Base-by-base conservation (phyloP, 2,113 vertebrate genomes). In the Pollachius pollachius region DNA sequence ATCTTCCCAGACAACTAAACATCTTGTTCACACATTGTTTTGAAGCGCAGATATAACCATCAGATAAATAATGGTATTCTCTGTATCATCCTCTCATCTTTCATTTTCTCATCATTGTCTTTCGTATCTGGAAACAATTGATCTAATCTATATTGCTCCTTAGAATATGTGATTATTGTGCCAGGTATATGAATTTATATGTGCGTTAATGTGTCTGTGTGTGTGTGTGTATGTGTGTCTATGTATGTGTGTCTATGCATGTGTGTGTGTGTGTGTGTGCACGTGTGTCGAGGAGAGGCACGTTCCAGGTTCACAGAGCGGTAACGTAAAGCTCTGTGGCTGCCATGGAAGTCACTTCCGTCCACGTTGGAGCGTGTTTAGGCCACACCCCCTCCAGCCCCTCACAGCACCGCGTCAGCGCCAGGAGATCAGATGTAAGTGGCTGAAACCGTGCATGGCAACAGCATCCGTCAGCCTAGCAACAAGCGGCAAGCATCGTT, bases 291-390 rank as follows among this genome's bases (percentile, higher is more conserved):
- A 25, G 65, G 27, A 59, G 19, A 18, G 64, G 1, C 11, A 3
- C n/a, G 59, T 17, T 41, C 3, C 15, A 7, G 6, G 16, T 25
- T 15, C 25, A n/a, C 11, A 41, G 17, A 17, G 58, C 19, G 15
- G 52, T 8, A 61, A 27, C n/a, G 27, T 12, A 86, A 79, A 61
- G 9, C 77, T 65, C 73, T 61, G 74, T 83, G 79, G 72, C 27
- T 41, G 16, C 70, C 0, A 8, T 37, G 68, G 5, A 7, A 79
- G 68, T 76, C 73, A 70, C 60, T 86, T 86, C 81, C 87, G 78
- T 85, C 81, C 78, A 87, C 68, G 67, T 56, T 84, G 83, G 80
- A 82, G 63, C 37, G 25, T 48, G 52, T 18, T 23, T 5, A 69
- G 23, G 65, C 80, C 64, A 69, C 75, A 0, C 81, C 85, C 65